Base-by-base conservation (phyloP, 2,888 invertebrate genomes). In the Chrysolina haemoptera region DNA sequence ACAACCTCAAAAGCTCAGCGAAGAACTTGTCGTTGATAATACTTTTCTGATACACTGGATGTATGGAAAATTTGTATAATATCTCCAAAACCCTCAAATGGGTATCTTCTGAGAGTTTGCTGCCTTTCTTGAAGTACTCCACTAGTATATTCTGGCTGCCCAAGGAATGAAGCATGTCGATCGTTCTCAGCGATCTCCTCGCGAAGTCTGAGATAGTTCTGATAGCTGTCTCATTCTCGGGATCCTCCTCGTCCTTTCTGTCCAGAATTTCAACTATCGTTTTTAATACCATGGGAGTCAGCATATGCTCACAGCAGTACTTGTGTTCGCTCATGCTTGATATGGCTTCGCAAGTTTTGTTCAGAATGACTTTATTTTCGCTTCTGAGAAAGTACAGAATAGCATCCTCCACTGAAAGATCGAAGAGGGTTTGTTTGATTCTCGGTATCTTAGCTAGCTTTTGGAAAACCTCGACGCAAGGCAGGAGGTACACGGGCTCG, bases 271-370 rank as follows among this genome's bases (percentile, higher is more conserved):
- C 75, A 3, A 83, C 63, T 12, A 85, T 55, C 46, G 79, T 81
- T 64, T 78, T 78, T 1, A 85, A 72, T 6, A 85, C 79, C 16
- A 76, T 75, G 6, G 84, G 82, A 5, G 83, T 84, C 18, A 85
- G 67, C 82, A 86, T 84, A 67, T 81, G 80, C 50, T 84, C 82
- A 64, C 85, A 85, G 70, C 85, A 85, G 71, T 84, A 85, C 59
- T 80, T 83, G 63, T 86, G 85, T 16, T 78, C 76, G 4, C 82
- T 80, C 82, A 86, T 81, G 66, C 85, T 85, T 0, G 81, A 79
- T 16, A 86, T 82, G 0, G 85, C 82, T 68, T 79, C 76, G 64
- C 84, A 86, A 1, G 84, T 80, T 67, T 75, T 78, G 16, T 84
- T 83, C 12, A 85, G 69, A n/a, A 84, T 77, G 41, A 70, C 22